A percentile compares a stretch with the other conserved stretches of the same genome.
Conservation (phyloP, 1,140 invertebrate species). For the Chrysomallon squamiferum region DNA sequence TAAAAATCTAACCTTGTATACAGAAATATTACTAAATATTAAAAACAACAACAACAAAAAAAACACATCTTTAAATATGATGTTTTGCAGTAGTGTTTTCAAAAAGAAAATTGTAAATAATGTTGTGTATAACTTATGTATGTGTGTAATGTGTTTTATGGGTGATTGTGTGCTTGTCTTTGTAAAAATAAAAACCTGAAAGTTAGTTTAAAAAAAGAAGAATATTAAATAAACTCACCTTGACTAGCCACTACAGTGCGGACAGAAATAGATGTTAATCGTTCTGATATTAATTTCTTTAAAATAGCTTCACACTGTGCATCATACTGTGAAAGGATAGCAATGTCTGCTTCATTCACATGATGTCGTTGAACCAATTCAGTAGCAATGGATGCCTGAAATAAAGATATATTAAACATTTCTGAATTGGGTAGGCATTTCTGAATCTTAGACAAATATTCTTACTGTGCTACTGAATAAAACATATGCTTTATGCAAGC, state of each 20-base stretch:
- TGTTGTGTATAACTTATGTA: neutral
- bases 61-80: neutral
- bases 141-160: neutral
- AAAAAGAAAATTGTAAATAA: neutral
- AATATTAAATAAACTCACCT: conserved; percentile 13
- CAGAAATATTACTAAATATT: neutral
- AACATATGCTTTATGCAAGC: neutral
- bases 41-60: neutral
- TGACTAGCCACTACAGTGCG: conserved; percentile 17
- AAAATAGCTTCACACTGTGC: conserved; percentile 28
- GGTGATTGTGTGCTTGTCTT: neutral
- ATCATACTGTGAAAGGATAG: conserved; percentile 29
- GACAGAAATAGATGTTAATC: conserved; percentile 4
- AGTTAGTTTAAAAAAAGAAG: neutral
- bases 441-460: neutral
- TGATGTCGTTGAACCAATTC: conserved; percentile 20
- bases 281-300: conserved; percentile 15
- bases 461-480: neutral
- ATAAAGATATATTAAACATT: neutral
- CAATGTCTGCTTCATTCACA: conserved; percentile 24
- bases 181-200: neutral
- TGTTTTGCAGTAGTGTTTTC: neutral
- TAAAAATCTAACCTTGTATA: neutral
- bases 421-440: neutral
- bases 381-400: conserved; percentile 25